Conservation (phyloP, 2,888 invertebrate species). For the Caenorhabditis zanzibari region DNA sequence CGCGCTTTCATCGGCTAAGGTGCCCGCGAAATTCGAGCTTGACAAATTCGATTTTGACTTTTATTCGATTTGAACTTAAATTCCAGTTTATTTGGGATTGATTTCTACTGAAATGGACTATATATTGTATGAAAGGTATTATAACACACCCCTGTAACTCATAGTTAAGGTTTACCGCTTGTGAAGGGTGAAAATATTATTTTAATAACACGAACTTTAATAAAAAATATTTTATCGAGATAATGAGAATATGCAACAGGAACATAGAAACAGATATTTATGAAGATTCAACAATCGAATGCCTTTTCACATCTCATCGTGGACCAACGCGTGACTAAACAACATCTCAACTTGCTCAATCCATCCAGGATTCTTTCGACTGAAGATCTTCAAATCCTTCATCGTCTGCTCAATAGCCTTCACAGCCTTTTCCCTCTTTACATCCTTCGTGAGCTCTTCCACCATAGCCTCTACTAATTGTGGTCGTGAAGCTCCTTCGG, state of each 20-base stretch:
- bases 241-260: not conserved
- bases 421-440: conserved; percentile 48
- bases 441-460: conserved; percentile 53
- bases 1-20: not conserved
- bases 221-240: too few species aligned
- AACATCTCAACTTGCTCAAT: conserved; percentile 54
- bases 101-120: too few species aligned
- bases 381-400: conserved; percentile 58
- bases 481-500: conserved; percentile 33
- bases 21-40: conserved; percentile 13
- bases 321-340: conserved; percentile 47
- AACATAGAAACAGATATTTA: conserved; percentile 13
- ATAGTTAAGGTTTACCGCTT: too few species aligned
- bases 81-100: too few species aligned
- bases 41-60: not conserved
- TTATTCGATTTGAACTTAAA: too few species aligned
- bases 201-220: too few species aligned
- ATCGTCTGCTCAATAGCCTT: conserved; percentile 58
- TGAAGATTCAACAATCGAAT: not conserved
- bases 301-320: conserved; percentile 56
- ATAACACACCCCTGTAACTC: too few species aligned
- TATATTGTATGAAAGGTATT: too few species aligned
- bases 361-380: conserved; percentile 60
- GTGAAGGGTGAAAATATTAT: too few species aligned
- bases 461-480: conserved; percentile 58